phyloP scores from a whole-genome alignment of 2,797 vertebrate species.

The Sebastes diaconus region DNA sequence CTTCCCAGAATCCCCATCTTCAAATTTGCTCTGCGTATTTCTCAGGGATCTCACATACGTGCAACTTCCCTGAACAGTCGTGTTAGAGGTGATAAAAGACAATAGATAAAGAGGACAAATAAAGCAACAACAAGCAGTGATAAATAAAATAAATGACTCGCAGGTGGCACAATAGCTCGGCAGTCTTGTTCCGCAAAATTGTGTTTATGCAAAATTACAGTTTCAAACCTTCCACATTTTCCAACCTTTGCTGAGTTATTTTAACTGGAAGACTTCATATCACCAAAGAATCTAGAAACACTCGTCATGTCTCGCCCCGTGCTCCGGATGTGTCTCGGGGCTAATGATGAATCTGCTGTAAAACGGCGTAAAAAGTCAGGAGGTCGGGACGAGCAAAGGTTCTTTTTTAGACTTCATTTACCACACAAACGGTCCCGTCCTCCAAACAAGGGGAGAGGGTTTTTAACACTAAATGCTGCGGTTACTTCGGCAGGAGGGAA shows the following conservation, averaged over 20 bases:
- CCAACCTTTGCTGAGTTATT: neutral
- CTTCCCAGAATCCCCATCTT: neutral
- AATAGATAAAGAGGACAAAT: neutral
- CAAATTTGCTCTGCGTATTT: neutral
- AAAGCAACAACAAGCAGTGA: neutral
- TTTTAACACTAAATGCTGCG: conserved; percentile 22
- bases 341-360: conserved; percentile 23
- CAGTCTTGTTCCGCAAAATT: neutral
- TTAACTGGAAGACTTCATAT: neutral
- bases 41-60: neutral
- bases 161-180: neutral
- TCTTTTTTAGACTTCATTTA: conserved; percentile 35
- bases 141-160: neutral
- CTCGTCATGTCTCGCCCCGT: neutral
- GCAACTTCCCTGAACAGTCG: neutral
- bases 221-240: neutral
- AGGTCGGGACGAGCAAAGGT: conserved; percentile 16
- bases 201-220: neutral
- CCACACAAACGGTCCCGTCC: conserved; percentile 1
- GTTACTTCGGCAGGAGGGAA: conserved; percentile 44
- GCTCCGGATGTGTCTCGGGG: conserved; percentile 6
- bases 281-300: neutral
- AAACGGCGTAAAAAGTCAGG: conserved; percentile 6
- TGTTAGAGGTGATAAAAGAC: neutral
- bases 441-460: conserved; percentile 11